phyloP scores from a whole-genome alignment of 2,113 vertebrate species.

The Diadophis punctatus region DNA sequence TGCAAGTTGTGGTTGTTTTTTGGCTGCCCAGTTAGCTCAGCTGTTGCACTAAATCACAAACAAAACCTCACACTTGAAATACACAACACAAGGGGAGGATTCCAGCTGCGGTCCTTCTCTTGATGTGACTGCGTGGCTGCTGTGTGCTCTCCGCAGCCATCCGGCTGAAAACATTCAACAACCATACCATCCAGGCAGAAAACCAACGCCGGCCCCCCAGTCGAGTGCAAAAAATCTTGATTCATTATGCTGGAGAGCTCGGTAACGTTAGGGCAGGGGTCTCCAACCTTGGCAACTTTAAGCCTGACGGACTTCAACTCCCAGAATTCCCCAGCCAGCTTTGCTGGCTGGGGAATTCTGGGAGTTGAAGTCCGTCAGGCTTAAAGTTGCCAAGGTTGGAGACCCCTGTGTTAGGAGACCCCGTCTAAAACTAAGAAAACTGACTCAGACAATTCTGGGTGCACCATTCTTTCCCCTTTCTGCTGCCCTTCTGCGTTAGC shows the following conservation, averaged over 20 bases:
- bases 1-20: not conserved
- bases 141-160: not conserved
- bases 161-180: not conserved
- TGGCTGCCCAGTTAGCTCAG: not conserved
- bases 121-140: not conserved
- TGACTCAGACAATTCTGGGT: constrained; percentile 15
- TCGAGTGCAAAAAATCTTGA: not conserved
- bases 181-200: not conserved
- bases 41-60: not conserved
- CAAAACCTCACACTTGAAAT: not conserved
- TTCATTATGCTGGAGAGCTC: constrained; percentile 15
- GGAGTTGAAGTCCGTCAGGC: too few species aligned
- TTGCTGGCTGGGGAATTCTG: constrained; percentile 1
- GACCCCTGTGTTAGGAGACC: constrained; percentile 2
- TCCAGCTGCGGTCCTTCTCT: not conserved
- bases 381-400: too few species aligned
- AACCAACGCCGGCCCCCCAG: not conserved
- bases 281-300: too few species aligned
- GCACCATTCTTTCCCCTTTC: not conserved
- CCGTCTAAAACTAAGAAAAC: constrained; percentile 46
- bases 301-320: too few species aligned
- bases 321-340: too few species aligned
- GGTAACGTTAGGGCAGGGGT: constrained; percentile 12
- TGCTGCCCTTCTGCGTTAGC: not conserved
- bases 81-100: not conserved